phyloP scores from a whole-genome alignment of 1,140 invertebrate genomes.

The Macrosteles quadrilineatus region DNA sequence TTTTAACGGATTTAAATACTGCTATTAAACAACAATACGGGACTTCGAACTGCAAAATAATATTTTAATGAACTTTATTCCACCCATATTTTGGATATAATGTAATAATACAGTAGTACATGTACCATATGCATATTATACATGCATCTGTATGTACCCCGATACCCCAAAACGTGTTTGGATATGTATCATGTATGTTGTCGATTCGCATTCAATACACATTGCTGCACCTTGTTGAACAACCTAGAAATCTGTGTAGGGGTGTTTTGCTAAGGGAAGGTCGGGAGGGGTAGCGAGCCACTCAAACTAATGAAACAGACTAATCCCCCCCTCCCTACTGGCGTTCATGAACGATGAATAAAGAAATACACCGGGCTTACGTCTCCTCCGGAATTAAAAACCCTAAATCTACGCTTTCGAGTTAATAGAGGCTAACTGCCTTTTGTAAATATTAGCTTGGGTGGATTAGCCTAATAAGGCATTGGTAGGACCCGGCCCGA shows the following conservation, averaged over 20 bases:
- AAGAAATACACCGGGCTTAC: conserved; percentile 28
- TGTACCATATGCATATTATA: too few relatives aligned
- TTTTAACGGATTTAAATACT: too few relatives aligned
- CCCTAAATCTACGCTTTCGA: conserved; percentile 16
- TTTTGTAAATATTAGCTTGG: conserved; percentile 25
- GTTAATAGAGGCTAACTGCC: conserved; percentile 19
- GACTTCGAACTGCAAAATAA: too few relatives aligned
- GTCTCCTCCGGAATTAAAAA: background rate
- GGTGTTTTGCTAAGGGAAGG: background rate
- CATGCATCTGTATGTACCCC: too few relatives aligned
- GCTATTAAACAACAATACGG: too few relatives aligned
- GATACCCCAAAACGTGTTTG: too few relatives aligned
- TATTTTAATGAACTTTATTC: too few relatives aligned
- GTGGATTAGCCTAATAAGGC: background rate
- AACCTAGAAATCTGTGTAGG: conserved; percentile 18
- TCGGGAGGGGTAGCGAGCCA: conserved; percentile 12
- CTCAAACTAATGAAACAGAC: conserved; percentile 34
- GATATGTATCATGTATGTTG: too few relatives aligned
- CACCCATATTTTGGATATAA: too few relatives aligned
- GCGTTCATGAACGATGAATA: conserved; percentile 30
- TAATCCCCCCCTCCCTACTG: conserved; percentile 20
- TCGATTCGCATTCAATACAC: too few relatives aligned
- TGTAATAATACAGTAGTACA: too few relatives aligned
- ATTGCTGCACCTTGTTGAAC: conserved; percentile 10
- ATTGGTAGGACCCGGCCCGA: background rate